A percentile compares a stretch with the other conserved stretches of the same genome.
Conservation (phyloP, 1,140 invertebrate genomes). For the Sitobion miscanthi region DNA sequence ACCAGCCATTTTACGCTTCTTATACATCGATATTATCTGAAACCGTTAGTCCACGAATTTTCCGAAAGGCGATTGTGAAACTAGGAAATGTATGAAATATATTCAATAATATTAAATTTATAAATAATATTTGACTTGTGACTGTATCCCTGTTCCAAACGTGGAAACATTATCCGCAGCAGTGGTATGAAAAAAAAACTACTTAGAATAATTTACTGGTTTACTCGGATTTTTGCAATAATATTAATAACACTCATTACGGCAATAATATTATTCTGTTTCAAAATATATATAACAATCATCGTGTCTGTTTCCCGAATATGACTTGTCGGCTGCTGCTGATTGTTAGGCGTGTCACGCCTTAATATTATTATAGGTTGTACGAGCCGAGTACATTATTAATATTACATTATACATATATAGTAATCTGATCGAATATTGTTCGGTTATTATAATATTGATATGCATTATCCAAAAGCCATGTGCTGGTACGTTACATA, state of each 20-base stretch:
- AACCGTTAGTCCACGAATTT: too few species aligned
- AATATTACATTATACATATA: background rate
- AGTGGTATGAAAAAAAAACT: background rate
- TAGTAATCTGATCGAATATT: background rate
- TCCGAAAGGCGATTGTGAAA: too few species aligned
- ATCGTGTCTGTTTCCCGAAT: background rate
- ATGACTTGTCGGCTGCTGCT: background rate
- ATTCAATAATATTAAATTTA: too few species aligned
- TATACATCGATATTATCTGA: too few species aligned
- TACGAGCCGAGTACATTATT: background rate
- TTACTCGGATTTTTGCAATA: background rate
- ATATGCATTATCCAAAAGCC: background rate
- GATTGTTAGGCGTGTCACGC: background rate
- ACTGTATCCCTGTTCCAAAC: too few species aligned
- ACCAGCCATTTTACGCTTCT: too few species aligned
- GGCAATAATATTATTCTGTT: background rate
- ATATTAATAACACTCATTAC: background rate
- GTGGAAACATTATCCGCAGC: too few species aligned
- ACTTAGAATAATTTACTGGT: background rate
- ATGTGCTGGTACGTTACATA: background rate
- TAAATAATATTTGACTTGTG: too few species aligned
- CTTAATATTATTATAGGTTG: background rate
- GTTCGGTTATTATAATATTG: background rate
- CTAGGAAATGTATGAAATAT: too few species aligned
- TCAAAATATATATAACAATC: background rate